Conservation (phyloP, 1,140 invertebrate species). For the Cherax quadricarinatus region DNA sequence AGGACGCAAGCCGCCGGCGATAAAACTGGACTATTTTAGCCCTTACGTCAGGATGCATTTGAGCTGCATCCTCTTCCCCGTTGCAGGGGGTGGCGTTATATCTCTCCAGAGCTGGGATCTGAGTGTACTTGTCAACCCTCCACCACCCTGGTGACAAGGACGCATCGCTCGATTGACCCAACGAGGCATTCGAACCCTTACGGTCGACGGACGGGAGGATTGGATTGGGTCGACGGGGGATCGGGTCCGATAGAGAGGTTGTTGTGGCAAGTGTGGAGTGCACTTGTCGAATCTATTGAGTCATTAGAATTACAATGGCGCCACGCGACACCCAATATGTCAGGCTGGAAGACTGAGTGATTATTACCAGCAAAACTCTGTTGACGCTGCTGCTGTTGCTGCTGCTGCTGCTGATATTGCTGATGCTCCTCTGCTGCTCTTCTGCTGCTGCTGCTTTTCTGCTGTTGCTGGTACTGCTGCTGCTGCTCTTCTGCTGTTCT, state of each 20-base stretch:
- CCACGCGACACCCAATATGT: conserved; percentile 67
- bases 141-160: conserved; percentile 2
- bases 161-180: not conserved
- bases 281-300: conserved; percentile 66
- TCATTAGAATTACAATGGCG: conserved; percentile 70
- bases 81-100: conserved; percentile 75
- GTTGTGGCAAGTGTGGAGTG: conserved; percentile 24
- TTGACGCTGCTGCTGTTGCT: too few species aligned
- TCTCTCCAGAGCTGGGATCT: conserved; percentile 75
- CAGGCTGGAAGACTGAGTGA: conserved; percentile 19
- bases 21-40: conserved; percentile 79
- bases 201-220: not conserved
- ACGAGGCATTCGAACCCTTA: conserved; percentile 10
- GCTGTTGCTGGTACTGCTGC: too few species aligned
- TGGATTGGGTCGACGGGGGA: not conserved
- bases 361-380: not conserved
- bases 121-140: conserved; percentile 69
- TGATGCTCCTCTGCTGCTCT: too few species aligned
- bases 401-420: too few species aligned
- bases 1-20: conserved; percentile 78
- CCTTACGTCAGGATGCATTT: not conserved
- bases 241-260: not conserved
- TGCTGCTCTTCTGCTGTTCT: too few species aligned
- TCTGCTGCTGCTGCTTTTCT: too few species aligned
- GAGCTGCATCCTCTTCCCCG: conserved; percentile 75